phyloP scores from a whole-genome alignment of 2,888 invertebrate genomes.

The Drosophila meridiana region DNA sequence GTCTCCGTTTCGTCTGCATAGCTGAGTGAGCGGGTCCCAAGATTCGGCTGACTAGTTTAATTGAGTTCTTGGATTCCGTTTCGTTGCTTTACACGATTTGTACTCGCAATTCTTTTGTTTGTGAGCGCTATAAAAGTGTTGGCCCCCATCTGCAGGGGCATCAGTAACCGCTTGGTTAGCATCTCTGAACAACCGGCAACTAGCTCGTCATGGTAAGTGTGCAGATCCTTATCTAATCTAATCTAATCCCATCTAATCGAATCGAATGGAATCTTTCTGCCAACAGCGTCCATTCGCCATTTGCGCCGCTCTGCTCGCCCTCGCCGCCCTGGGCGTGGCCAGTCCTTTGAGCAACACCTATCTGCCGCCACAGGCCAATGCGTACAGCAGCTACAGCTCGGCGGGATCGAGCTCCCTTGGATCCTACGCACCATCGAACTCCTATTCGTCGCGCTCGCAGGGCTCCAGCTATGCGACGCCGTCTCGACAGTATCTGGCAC shows the following conservation, averaged over 20 bases:
- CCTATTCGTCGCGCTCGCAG: constrained; percentile 30
- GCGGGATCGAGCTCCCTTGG: constrained; percentile 35
- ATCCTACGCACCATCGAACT: constrained; percentile 31
- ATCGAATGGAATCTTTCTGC: too few species aligned
- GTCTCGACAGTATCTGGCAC: constrained; percentile 33
- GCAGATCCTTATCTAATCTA: not conserved
- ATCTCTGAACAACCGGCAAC: constrained; percentile 37
- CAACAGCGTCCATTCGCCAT: constrained; percentile 49
- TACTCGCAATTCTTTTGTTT: constrained; percentile 58
- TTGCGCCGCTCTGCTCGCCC: constrained; percentile 42
- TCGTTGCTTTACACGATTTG: constrained; percentile 38
- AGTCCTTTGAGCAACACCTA: constrained; percentile 61
- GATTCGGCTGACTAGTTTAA: constrained; percentile 41
- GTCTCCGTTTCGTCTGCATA: not conserved
- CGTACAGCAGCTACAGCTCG: constrained; percentile 54
- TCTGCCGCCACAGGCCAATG: constrained; percentile 63
- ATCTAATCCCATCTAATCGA: not conserved
- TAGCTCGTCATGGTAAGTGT: constrained; percentile 55
- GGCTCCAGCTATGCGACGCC: constrained; percentile 28
- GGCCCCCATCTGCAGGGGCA: constrained; percentile 39
- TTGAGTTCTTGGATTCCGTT: constrained; percentile 45
- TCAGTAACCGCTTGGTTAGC: constrained; percentile 59
- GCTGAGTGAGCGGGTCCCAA: constrained; percentile 1
- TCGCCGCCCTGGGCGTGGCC: constrained; percentile 48
- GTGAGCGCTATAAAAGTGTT: constrained; percentile 67